Evolutionary conservation across 2,888 invertebrate genomes (phyloP).

Genomic region (Autographa pulchrina): DNA sequence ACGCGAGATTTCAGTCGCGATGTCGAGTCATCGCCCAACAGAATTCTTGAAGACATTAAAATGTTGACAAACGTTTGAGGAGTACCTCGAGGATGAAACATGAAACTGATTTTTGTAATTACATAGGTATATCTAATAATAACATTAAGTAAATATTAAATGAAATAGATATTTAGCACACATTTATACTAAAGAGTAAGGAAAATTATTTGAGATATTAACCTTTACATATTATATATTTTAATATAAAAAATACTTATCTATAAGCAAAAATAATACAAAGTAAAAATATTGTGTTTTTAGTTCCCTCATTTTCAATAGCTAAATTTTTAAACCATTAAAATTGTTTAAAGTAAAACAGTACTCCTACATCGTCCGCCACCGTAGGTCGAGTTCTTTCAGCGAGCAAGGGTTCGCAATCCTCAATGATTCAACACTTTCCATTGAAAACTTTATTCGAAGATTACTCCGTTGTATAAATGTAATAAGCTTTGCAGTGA

Average conservation of each 20-base stretch:
- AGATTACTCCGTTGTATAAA: conserved; percentile 89
- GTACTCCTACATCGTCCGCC: conserved; percentile 61
- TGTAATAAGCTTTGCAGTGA: conserved; percentile 89
- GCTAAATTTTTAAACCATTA: too few relatives aligned
- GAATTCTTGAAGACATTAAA: conserved; percentile 71
- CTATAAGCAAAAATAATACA: too few relatives aligned
- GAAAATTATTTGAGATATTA: too few relatives aligned
- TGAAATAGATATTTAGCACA: too few relatives aligned
- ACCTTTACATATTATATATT: too few relatives aligned
- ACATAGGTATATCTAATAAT: neutral
- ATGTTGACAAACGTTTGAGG: conserved; percentile 56
- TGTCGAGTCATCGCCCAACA: conserved; percentile 69
- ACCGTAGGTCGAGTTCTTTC: conserved; percentile 76
- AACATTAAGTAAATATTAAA: too few relatives aligned
- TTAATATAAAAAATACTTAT: too few relatives aligned
- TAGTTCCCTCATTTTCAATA: too few relatives aligned
- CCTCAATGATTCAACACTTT: conserved; percentile 87
- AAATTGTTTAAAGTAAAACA: conserved; percentile 18
- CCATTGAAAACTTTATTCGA: conserved; percentile 89
- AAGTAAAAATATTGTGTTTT: too few relatives aligned
- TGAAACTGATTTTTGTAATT: neutral
- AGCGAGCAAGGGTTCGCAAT: conserved; percentile 86
- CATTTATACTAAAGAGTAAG: too few relatives aligned
- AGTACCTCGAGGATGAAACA: conserved; percentile 36
- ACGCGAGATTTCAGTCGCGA: conserved; percentile 66